A percentile compares a stretch with the other conserved stretches of the same genome.
Evolutionary conservation across 2,113 vertebrate species (phyloP).

Genomic region (Apodemus sylvaticus): DNA sequence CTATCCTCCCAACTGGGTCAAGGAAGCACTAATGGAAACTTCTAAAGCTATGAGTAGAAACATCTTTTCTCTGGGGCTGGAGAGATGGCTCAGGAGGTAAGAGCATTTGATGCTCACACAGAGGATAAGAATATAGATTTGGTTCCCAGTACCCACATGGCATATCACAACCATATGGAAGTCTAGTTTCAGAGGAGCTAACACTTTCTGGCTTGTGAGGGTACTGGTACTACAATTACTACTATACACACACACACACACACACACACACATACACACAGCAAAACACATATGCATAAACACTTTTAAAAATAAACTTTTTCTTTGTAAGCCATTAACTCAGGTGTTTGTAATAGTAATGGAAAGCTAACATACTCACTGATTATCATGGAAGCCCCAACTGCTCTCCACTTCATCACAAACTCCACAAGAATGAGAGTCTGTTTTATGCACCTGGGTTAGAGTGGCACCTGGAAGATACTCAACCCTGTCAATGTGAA

Average conservation of each 20-base stretch:
- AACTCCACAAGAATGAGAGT: no score
- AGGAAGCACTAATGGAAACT: background rate
- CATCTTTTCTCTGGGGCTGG: background rate
- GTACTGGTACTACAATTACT: background rate
- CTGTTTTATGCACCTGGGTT: background rate
- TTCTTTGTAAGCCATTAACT: background rate
- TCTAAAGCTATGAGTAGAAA: background rate
- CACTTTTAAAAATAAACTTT: background rate
- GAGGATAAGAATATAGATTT: background rate
- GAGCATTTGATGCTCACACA: background rate
- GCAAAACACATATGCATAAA: background rate
- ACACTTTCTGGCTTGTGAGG: background rate
- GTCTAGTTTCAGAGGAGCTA: background rate
- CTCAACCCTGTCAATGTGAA: background rate
- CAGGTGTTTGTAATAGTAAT: background rate
- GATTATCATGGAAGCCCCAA: background rate
- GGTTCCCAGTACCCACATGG: background rate
- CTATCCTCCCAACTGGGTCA: no score
- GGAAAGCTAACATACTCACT: background rate
- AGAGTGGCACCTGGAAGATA: no score
- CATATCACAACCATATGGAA: background rate
- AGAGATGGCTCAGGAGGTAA: background rate
- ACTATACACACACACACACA: background rate
- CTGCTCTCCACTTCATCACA: background rate
- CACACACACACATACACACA: background rate